phyloP scores from a whole-genome alignment of 2,888 invertebrate species.

The Gandaritis pyraliata region DNA sequence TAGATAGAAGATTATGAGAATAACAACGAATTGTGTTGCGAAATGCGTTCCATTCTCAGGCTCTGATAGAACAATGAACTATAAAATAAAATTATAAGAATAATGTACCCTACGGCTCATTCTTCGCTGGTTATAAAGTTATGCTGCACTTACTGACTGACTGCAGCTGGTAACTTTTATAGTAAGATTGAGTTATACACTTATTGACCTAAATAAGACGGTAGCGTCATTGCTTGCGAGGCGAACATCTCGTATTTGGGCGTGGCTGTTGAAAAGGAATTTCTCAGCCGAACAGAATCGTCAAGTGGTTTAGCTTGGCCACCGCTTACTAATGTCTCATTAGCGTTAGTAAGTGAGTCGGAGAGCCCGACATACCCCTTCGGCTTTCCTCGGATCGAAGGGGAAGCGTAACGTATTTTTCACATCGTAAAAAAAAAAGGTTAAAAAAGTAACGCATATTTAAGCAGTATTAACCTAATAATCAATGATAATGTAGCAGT shows the following conservation, averaged over 20 bases:
- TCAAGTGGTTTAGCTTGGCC: not conserved
- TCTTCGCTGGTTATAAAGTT: not conserved
- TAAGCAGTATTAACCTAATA: too few relatives aligned
- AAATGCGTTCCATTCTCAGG: conserved; percentile 12
- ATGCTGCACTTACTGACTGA: conserved; percentile 7
- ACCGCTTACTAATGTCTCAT: too few relatives aligned
- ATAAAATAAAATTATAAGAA: conserved; percentile 1
- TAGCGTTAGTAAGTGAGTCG: too few relatives aligned
- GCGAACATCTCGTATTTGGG: conserved; percentile 62
- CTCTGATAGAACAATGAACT: conserved; percentile 21
- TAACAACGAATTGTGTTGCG: conserved; percentile 14
- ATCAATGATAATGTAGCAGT: not conserved
- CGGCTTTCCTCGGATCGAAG: too few relatives aligned
- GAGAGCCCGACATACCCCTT: too few relatives aligned
- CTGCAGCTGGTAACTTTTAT: conserved; percentile 67
- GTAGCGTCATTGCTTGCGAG: conserved; percentile 71
- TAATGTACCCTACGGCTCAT: not conserved
- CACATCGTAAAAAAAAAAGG: too few relatives aligned
- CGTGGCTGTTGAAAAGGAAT: conserved; percentile 56
- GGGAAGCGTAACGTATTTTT: too few relatives aligned
- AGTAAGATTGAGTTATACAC: conserved; percentile 57
- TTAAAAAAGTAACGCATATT: not conserved
- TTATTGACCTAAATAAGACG: conserved; percentile 75
- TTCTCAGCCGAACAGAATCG: too few relatives aligned
- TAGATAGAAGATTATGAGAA: conserved; percentile 25